Percentiles rank a stretch among this genome's conserved stretches.
These are phyloP conservation scores for Prunella strophiata DNA, from an alignment of 2,797 vertebrate genomes.

Conservation along the genomic window DNA sequence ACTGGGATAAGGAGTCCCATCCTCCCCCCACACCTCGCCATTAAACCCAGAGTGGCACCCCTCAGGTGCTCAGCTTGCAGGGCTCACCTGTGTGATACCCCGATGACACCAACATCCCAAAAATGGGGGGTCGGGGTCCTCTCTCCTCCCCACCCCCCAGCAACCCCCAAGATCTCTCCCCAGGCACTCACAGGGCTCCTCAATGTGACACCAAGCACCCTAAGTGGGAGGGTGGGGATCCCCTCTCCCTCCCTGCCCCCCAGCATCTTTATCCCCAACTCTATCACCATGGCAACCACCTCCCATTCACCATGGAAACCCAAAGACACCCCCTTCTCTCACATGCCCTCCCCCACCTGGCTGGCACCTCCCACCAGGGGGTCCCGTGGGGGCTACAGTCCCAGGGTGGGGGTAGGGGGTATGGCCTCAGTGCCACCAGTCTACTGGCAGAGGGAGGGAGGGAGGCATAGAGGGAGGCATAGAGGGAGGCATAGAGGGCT, in stretches of 20 bases:
- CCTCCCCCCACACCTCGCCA: background rate
- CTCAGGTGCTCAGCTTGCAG: background rate
- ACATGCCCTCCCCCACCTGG: background rate
- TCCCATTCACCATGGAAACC: conserved; percentile 68
- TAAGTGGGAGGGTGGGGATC: background rate
- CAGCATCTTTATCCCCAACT: conserved; percentile 48
- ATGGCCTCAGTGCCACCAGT: background rate
- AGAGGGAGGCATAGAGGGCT: background rate
- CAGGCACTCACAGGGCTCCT: background rate
- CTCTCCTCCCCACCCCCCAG: background rate
- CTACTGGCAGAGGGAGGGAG: background rate
- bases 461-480: background rate
- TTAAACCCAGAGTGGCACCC: background rate
- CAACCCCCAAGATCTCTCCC: background rate
- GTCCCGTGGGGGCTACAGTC: background rate
- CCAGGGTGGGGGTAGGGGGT: background rate
- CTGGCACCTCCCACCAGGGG: background rate
- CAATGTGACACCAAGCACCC: background rate
- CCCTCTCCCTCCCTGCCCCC: background rate
- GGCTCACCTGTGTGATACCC: conserved; percentile 75
- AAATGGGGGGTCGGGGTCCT: background rate
- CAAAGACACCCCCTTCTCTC: background rate
- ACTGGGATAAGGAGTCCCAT: background rate
- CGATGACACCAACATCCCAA: background rate
- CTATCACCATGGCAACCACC: conserved; percentile 57